A percentile compares a stretch with the other conserved stretches of the same genome.
These are phyloP conservation scores for Catalaphyllia jardinei DNA, from an alignment of 64 coral and sea anemone species.

Conservation along the genomic window DNA sequence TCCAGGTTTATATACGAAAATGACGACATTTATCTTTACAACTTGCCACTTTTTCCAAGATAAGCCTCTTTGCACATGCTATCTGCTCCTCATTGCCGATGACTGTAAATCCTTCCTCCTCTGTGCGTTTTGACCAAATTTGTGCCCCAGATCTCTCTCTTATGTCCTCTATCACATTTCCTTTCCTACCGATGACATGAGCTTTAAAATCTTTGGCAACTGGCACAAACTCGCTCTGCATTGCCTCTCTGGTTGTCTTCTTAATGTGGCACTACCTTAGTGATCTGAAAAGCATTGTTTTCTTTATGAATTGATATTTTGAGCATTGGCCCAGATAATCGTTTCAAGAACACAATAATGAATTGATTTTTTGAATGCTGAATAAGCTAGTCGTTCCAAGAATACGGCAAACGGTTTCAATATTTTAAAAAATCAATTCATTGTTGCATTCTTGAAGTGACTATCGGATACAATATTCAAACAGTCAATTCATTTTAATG, in stretches of 20 bases:
- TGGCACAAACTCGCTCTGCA: neutral
- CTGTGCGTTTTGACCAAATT: neutral
- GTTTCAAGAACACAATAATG: no score
- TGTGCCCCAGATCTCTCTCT: neutral
- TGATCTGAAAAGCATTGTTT: no score
- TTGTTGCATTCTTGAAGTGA: no score
- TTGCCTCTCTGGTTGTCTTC: neutral
- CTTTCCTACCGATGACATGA: neutral
- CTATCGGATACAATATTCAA: no score
- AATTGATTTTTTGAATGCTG: no score
- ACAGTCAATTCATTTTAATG: no score
- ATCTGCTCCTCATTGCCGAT: neutral
- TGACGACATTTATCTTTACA: neutral
- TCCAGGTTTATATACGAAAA: neutral
- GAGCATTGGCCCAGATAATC: no score
- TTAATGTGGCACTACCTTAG: neutral
- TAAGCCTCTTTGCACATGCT: neutral
- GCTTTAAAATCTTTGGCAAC: neutral
- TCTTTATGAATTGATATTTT: no score
- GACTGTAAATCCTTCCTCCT: neutral
- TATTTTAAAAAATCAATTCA: no score
- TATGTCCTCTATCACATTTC: neutral
- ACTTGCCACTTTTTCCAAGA: neutral
- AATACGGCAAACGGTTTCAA: no score
- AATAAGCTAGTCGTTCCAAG: no score